phyloP scores from a whole-genome alignment of 2,888 invertebrate genomes.

The Macrosoma leucophasiata region DNA sequence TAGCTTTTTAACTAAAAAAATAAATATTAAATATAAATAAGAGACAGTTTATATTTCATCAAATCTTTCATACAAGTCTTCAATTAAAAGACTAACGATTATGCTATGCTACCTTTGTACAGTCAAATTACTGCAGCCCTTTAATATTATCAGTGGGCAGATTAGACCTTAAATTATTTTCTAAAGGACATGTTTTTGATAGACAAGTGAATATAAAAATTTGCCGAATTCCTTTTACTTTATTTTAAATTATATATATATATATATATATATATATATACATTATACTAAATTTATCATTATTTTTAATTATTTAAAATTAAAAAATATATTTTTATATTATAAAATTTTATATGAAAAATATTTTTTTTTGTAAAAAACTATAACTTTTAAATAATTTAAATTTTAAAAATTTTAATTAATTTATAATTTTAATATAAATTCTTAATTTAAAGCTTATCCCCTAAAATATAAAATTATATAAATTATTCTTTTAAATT shows the following conservation, averaged over 20 bases:
- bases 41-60: constrained; percentile 79
- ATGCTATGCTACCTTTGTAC: constrained; percentile 30
- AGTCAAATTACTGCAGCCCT: constrained; percentile 81
- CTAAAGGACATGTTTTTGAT: constrained; percentile 86
- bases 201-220: constrained; percentile 81
- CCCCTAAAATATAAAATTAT: constrained; percentile 71
- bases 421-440: constrained; percentile 56
- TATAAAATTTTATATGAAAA: constrained; percentile 65
- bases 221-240: constrained; percentile 85
- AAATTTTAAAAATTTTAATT: constrained; percentile 68
- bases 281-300: constrained; percentile 78
- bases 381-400: too few relatives aligned
- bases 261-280: constrained; percentile 14
- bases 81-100: constrained; percentile 86
- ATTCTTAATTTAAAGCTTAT: constrained; percentile 76
- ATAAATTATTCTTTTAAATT: constrained; percentile 38
- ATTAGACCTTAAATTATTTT: constrained; percentile 43
- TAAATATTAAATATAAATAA: constrained; percentile 53
- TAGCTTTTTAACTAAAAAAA: constrained; percentile 78
- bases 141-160: constrained; percentile 84
- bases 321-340: constrained; percentile 52
- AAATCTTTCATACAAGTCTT: constrained; percentile 85
- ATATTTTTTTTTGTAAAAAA: constrained; percentile 74
- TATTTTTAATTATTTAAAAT: constrained; percentile 58
- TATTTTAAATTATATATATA: constrained; percentile 76